Base-by-base conservation (phyloP, 2,888 invertebrate genomes). In the Tetrapedia diversipes region DNA sequence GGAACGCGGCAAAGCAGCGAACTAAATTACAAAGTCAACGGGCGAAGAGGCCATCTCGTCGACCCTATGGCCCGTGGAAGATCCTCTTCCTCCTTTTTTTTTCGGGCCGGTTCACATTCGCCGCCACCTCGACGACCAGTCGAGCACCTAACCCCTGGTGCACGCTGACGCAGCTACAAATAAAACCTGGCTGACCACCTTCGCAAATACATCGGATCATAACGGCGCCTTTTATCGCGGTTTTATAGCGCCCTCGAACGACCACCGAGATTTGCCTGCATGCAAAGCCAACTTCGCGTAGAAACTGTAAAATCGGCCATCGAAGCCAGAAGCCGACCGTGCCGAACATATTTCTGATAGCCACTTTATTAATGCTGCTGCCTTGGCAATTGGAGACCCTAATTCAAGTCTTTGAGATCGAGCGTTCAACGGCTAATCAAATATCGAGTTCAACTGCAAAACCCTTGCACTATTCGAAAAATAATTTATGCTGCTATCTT, bases 21-120 rank as follows among this genome's bases (percentile, higher is more conserved):
- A 68, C 77, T 81, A 85, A 81, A 85, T 86, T 86, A 81, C 82
- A 78, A 76, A 86, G 82, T 85, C 82, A 85, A 85, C 84, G 80
- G 53, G 63, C 61, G 29, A 24, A 24, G 24, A 56, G 29, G 29
- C 37, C 59, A 37, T 51, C 29, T 7, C 37, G 22, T 56, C n/a
- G 37, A 24, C 54, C 39, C 43, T 0, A 7, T 8, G 27, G n/a
- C 47, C 39, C 41, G 64, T 16, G 54, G 45, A 77, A 70, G 69
- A 80, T 68, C 43, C 64, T 68, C 49, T 60, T 69, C 67, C 67
- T 27, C 29, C 29, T 54, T 39, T 34, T 61, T 68, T 65, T 66
- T 67, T 47, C 64, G 43, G 54, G 19, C 32, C 43, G 22, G 66
- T 63, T 71, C 43, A 27, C 70, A 56, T 70, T 66, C 19, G 32